phyloP scores from a whole-genome alignment of 2,797 vertebrate species.

The Chiloscyllium punctatum region DNA sequence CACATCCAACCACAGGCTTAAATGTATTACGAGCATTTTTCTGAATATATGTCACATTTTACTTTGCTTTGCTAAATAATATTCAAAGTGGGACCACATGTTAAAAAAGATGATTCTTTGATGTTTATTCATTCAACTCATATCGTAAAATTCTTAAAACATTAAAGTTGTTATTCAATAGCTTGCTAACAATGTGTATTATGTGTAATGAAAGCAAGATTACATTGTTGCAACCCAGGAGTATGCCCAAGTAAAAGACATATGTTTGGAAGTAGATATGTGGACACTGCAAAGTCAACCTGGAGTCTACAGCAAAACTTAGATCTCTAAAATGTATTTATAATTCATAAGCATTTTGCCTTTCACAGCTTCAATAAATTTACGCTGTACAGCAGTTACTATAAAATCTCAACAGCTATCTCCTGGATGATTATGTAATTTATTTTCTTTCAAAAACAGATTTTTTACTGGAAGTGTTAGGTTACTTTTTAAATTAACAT shows the following conservation, averaged over 20 bases:
- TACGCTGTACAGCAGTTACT: background rate
- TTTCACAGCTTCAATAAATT: conserved; percentile 5
- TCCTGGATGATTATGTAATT: background rate
- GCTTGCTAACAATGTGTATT: background rate
- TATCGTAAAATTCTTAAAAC: background rate
- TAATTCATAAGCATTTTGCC: conserved; percentile 11
- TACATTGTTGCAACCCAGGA: background rate
- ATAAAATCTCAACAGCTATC: background rate
- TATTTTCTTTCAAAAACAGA: background rate
- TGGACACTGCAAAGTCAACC: background rate
- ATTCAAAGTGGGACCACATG: background rate
- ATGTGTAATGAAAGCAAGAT: background rate
- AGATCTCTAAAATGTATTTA: conserved; percentile 23
- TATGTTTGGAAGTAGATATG: background rate
- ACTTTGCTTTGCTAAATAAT: background rate
- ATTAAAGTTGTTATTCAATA: background rate
- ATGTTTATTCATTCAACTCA: background rate
- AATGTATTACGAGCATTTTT: background rate
- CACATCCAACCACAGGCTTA: background rate
- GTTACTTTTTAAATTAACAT: background rate
- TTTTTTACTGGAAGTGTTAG: background rate
- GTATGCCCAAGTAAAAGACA: background rate
- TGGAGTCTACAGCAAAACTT: background rate
- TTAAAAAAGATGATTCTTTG: background rate
- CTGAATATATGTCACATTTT: background rate